phyloP scores from a whole-genome alignment of 2,797 vertebrate genomes.

The Dromococcyx pavoninus region DNA sequence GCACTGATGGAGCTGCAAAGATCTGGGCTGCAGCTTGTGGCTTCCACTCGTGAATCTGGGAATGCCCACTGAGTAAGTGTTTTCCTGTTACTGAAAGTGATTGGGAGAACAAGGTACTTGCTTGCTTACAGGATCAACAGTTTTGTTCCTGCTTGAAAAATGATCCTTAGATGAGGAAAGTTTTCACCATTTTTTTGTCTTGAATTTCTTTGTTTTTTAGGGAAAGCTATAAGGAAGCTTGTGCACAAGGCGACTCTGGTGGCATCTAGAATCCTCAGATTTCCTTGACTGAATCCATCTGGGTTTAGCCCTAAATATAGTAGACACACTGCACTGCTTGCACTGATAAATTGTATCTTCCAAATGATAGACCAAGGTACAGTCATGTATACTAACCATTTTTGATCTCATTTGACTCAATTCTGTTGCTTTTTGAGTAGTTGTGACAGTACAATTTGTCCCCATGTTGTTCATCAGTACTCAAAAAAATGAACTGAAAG shows the following conservation, averaged over 20 bases:
- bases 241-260: conserved; percentile 63
- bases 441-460: conserved; percentile 5
- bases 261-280: conserved; percentile 71
- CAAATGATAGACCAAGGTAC: conserved; percentile 74
- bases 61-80: background rate
- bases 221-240: conserved; percentile 69
- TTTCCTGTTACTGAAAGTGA: background rate
- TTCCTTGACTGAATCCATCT: conserved; percentile 73
- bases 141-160: conserved; percentile 59
- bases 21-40: background rate
- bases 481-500: background rate
- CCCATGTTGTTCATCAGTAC: background rate
- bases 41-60: background rate
- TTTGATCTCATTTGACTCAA: conserved; percentile 59
- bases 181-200: conserved; percentile 64
- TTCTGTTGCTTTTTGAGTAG: conserved; percentile 52
- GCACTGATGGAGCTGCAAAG: background rate
- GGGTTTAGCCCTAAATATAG: conserved; percentile 68
- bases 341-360: conserved; percentile 70
- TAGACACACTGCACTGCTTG: conserved; percentile 70
- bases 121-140: conserved; percentile 38
- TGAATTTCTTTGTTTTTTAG: conserved; percentile 70
- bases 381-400: conserved; percentile 49
- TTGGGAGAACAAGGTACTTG: conserved; percentile 51
- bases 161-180: conserved; percentile 35